These are phyloP conservation scores for Catostylus mosaicus DNA, from an alignment of 30 jellyfish, hydroid and myxozoan genomes.

Conservation along the genomic window DNA sequence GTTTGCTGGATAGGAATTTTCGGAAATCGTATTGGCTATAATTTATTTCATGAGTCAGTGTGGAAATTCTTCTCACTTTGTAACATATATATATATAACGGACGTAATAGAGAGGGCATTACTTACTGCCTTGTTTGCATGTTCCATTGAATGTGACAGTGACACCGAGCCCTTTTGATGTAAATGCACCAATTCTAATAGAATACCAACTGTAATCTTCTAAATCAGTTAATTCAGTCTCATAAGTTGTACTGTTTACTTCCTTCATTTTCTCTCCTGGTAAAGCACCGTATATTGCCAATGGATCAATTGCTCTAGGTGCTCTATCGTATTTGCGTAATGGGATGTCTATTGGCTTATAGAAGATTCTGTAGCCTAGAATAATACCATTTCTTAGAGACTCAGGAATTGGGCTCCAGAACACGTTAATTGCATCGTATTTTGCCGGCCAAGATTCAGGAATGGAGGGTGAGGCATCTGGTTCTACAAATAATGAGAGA, in stretches of 20 bases:
- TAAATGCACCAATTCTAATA: conserved; percentile 52
- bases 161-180: conserved; percentile 50
- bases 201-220: conserved; percentile 49
- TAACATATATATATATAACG: no score
- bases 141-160: conserved; percentile 35
- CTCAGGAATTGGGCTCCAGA: conserved; percentile 60
- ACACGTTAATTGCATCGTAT: conserved; percentile 21
- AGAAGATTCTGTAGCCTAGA: conserved; percentile 50
- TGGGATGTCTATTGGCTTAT: conserved; percentile 37
- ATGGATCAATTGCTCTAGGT: conserved; percentile 50
- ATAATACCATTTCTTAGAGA: conserved; percentile 50
- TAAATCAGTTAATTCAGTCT: conserved; percentile 16
- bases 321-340: conserved; percentile 35
- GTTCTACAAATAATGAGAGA: conserved; percentile 9
- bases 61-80: no score
- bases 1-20: no score
- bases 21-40: no score
- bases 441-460: conserved; percentile 55
- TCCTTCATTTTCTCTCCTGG: conserved; percentile 58
- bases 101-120: no score
- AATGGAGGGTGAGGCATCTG: conserved; percentile 52
- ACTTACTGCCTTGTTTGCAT: conserved; percentile 46
- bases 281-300: conserved; percentile 49
- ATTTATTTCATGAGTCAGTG: no score
- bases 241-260: conserved; percentile 38